Percentiles rank a stretch among this genome's conserved stretches.
phyloP scores from a whole-genome alignment of 1,140 invertebrate genomes.

The Teleogryllus occipitalis region DNA sequence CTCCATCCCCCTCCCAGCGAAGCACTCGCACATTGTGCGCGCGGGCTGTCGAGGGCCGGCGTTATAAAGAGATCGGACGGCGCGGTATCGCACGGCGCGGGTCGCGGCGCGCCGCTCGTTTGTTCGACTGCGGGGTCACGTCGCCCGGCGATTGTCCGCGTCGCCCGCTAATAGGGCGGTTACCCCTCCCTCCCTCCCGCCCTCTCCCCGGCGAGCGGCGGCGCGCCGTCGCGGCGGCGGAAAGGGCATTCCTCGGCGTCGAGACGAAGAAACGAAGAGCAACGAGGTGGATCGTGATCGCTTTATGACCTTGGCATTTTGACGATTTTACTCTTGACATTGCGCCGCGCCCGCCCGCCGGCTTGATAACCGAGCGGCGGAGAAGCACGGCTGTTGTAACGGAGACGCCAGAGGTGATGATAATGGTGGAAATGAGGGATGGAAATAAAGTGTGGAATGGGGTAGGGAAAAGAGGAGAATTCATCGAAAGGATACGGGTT shows the following conservation, averaged over 20 bases:
- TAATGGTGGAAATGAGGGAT: too few relatives aligned
- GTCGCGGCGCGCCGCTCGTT: not conserved
- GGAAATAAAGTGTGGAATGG: too few relatives aligned
- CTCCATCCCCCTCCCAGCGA: too few relatives aligned
- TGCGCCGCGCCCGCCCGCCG: not conserved
- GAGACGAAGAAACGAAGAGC: not conserved
- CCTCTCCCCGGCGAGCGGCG: too few relatives aligned
- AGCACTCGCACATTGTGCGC: too few relatives aligned
- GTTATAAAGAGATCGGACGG: not conserved
- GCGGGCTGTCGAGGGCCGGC: not conserved
- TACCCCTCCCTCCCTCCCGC: not conserved
- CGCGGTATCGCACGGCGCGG: not conserved
- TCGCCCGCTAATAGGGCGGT: not conserved
- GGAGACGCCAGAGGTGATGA: too few relatives aligned
- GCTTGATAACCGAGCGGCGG: not conserved
- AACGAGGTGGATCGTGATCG: not conserved
- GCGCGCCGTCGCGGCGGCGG: too few relatives aligned
- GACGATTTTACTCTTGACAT: not conserved
- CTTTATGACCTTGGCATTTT: not conserved
- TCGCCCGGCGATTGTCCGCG: too few relatives aligned
- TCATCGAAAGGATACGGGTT: too few relatives aligned
- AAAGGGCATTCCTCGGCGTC: not conserved
- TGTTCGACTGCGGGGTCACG: not conserved
- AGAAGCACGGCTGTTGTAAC: too few relatives aligned
- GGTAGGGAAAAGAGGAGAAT: too few relatives aligned